These are phyloP conservation scores for Cynocephalus volans DNA, from an alignment of 2,113 vertebrate genomes.

Conservation along the genomic window DNA sequence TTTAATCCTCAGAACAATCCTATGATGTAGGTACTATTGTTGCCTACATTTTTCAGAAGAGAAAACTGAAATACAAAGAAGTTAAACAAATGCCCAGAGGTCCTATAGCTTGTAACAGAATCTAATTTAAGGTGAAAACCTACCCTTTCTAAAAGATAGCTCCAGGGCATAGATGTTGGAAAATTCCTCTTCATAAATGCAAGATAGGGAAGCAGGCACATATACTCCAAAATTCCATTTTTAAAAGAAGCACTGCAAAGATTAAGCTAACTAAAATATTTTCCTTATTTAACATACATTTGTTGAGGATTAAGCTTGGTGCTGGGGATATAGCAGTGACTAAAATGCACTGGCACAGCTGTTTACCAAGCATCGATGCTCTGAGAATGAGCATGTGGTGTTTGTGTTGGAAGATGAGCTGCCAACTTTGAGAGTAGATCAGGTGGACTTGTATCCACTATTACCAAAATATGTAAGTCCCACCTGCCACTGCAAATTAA, in stretches of 20 bases:
- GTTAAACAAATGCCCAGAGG: neutral
- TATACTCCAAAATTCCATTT: neutral
- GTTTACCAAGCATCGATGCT: rapidly evolving
- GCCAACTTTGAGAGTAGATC: neutral
- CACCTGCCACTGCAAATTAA: too few relatives aligned
- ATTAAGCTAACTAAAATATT: neutral
- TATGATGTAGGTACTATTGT: neutral
- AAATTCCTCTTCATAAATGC: neutral
- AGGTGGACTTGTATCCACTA: too few relatives aligned
- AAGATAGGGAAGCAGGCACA: neutral
- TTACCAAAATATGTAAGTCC: neutral
- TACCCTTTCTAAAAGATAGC: neutral
- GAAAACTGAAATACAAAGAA: neutral
- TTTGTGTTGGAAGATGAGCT: rapidly evolving
- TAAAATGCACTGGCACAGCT: too few relatives aligned
- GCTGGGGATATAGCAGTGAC: neutral
- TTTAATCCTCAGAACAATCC: neutral
- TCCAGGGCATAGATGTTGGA: rapidly evolving
- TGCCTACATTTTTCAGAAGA: neutral
- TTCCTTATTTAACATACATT: neutral
- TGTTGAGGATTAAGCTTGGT: neutral
- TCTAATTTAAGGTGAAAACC: neutral
- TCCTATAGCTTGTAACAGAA: neutral
- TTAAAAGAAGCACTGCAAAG: neutral
- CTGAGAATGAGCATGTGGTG: neutral